phyloP scores from a whole-genome alignment of 1,140 invertebrate genomes.

The Drosophila pandora region DNA sequence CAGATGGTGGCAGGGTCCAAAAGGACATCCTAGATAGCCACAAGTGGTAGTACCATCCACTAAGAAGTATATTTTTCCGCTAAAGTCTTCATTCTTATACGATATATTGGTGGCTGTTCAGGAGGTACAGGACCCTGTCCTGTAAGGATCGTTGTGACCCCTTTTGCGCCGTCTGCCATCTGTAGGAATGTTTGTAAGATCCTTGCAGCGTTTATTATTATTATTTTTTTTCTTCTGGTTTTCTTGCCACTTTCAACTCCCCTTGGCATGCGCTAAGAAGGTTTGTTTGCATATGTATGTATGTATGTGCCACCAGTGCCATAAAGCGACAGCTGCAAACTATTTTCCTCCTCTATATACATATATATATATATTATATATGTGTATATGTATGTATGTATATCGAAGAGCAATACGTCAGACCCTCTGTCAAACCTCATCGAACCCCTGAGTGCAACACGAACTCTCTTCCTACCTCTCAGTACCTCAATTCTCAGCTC shows the following conservation, averaged over 20 bases:
- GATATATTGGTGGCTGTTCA: conserved; percentile 6
- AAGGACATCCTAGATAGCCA: background rate
- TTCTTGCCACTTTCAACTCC: conserved; percentile 28
- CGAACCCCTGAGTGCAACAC: conserved; percentile 54
- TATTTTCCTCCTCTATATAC: conserved; percentile 29
- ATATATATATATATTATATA: too few relatives aligned
- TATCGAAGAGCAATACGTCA: conserved; percentile 32
- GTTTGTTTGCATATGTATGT: conserved; percentile 21
- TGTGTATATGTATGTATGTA: background rate
- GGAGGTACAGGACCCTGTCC: conserved; percentile 8
- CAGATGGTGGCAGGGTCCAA: conserved; percentile 13
- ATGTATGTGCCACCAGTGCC: conserved; percentile 11
- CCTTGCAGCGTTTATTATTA: conserved; percentile 19
- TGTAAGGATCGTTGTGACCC: conserved; percentile 31
- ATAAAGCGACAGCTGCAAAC: conserved; percentile 74
- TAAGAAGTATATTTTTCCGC: conserved; percentile 13
- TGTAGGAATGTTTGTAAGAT: conserved; percentile 45
- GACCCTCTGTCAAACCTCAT: conserved; percentile 51
- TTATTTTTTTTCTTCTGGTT: background rate
- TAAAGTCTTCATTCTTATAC: conserved; percentile 29
- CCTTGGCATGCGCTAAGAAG: conserved; percentile 49
- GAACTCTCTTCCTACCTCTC: conserved; percentile 9
- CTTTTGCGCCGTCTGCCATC: conserved; percentile 23
- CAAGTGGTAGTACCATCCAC: conserved; percentile 4
- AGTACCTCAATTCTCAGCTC: background rate